phyloP scores from a whole-genome alignment of 2,797 vertebrate species.

The Emys orbicularis region DNA sequence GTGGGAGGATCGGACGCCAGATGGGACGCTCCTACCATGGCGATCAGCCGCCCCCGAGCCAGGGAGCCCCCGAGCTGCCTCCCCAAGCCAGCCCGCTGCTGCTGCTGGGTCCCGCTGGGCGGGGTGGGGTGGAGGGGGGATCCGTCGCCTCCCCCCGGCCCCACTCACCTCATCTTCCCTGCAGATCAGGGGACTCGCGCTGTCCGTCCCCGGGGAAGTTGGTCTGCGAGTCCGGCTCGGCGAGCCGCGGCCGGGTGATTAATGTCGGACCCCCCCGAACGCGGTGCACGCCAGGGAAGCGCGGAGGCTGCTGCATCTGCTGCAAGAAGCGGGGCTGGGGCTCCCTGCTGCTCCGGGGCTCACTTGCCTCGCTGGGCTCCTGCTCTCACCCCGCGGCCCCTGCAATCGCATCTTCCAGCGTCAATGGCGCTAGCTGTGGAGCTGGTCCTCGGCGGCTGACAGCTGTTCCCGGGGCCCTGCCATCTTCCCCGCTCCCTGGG shows the following conservation, averaged over 20 bases:
- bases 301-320: slow-evolving; percentile 48
- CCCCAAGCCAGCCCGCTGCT: not conserved
- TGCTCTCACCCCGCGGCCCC: not conserved
- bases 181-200: not conserved
- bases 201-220: not conserved
- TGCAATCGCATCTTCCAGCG: not conserved
- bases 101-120: not conserved
- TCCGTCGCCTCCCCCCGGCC: not conserved
- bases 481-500: slow-evolving; percentile 78
- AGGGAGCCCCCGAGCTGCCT: too few relatives aligned
- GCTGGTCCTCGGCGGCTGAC: slow-evolving; percentile 20
- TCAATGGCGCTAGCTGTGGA: not conserved
- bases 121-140: too few relatives aligned
- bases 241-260: slow-evolving; percentile 11
- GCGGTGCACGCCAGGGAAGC: slow-evolving; percentile 31
- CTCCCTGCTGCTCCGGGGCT: not conserved
- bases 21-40: too few relatives aligned
- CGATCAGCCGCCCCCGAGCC: too few relatives aligned
- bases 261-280: slow-evolving; percentile 28
- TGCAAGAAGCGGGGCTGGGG: not conserved
- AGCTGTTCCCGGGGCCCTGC: slow-evolving; percentile 42
- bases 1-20: too few relatives aligned
- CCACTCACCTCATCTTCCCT: slow-evolving; percentile 80
- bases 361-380: not conserved
- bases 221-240: not conserved